Evolutionary conservation across 2,797 vertebrate genomes (phyloP).

Genomic region (Propithecus deckenii): DNA sequence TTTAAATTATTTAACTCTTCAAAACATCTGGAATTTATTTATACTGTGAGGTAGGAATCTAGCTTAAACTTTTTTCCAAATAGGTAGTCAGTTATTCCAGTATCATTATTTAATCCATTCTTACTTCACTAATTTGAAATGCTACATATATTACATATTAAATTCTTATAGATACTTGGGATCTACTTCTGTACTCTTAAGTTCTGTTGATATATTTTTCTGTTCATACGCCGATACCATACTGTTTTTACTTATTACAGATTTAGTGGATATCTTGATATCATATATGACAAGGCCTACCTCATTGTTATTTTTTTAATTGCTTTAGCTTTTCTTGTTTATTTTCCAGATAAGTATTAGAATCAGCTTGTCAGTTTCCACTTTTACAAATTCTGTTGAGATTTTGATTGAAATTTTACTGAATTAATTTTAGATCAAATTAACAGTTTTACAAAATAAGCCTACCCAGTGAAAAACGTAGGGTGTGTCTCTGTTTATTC

Average conservation of each 20-base stretch:
- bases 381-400: not conserved
- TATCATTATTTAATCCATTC: not conserved
- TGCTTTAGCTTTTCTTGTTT: not conserved
- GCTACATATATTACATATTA: not conserved
- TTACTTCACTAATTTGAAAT: conserved; percentile 5
- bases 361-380: conserved; percentile 24
- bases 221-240: not conserved
- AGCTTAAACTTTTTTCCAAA: not conserved
- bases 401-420: conserved; percentile 30
- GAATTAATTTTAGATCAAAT: conserved; percentile 17
- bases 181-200: not conserved
- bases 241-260: conserved; percentile 14
- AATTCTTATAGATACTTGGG: not conserved
- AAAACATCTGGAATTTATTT: conserved; percentile 19
- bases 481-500: not conserved
- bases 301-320: not conserved
- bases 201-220: conserved; percentile 1
- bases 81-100: not conserved
- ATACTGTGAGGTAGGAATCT: not conserved
- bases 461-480: not conserved
- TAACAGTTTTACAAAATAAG: conserved; percentile 30
- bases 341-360: conserved; percentile 32
- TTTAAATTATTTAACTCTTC: conserved; percentile 21
- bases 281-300: not conserved
- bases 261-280: conserved; percentile 34